These are phyloP conservation scores for Sarcophaga bullata DNA, from an alignment of 1,140 invertebrate genomes.

Conservation along the genomic window DNA sequence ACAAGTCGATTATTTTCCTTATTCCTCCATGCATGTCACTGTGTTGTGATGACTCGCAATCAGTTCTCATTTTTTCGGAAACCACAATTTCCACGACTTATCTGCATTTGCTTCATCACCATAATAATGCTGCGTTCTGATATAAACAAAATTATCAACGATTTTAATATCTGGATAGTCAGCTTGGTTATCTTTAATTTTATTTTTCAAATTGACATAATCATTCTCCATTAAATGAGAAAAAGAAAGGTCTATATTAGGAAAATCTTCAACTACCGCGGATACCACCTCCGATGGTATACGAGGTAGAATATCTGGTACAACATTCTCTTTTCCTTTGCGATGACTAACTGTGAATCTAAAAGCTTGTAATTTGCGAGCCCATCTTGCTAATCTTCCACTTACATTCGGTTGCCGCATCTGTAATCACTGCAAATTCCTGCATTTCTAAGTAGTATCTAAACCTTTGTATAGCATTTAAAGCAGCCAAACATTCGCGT, in stretches of 20 bases:
- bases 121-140: neutral
- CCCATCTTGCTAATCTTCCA: too few species aligned
- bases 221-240: neutral
- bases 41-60: neutral
- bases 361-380: constrained; percentile 38
- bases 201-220: neutral
- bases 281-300: neutral
- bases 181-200: constrained; percentile 49
- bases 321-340: constrained; percentile 39
- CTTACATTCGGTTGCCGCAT: too few species aligned
- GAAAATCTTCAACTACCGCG: neutral
- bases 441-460: too few species aligned
- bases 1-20: neutral
- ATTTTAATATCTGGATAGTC: constrained; percentile 36
- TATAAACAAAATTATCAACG: neutral
- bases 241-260: constrained; percentile 22
- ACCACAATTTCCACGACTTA: neutral
- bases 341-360: constrained; percentile 31
- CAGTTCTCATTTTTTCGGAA: neutral
- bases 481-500: too few species aligned
- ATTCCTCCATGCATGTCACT: neutral
- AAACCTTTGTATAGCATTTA: too few species aligned
- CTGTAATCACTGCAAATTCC: too few species aligned
- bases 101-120: neutral
- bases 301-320: constrained; percentile 37